Conservation (phyloP, 37 sponge, comb jelly and placozoan species). For the Eunapius fragilis region DNA sequence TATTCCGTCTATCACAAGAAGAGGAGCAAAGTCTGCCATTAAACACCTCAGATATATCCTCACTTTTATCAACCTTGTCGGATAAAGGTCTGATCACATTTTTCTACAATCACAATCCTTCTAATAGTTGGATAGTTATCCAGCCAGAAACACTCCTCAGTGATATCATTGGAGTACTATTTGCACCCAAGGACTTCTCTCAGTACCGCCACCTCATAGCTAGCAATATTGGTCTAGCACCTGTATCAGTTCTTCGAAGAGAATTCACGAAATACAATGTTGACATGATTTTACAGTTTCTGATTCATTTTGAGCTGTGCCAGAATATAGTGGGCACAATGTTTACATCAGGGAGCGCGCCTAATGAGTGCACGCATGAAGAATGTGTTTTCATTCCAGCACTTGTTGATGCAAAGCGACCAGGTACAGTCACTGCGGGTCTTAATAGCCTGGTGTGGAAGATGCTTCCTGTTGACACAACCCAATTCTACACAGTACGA, state of each 20-base stretch:
- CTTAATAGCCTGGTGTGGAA: too few relatives aligned
- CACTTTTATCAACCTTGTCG: background rate
- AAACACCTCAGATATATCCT: background rate
- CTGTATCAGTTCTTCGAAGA: background rate
- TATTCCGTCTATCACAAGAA: background rate
- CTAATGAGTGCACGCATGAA: too few relatives aligned
- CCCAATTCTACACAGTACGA: conserved; percentile 2
- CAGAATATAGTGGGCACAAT: background rate
- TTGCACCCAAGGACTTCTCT: conserved; percentile 19
- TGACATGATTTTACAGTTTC: conserved; percentile 10
- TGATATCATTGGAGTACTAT: conserved; percentile 11
- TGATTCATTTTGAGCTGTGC: conserved; percentile 28
- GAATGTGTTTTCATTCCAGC: conserved; percentile 19
- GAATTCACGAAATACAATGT: conserved; percentile 12
- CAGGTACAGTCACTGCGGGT: too few relatives aligned
- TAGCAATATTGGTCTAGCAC: conserved; percentile 12
- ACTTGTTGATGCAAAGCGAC: background rate
- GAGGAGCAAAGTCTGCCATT: background rate
- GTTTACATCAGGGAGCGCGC: too few relatives aligned
- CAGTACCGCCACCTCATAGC: background rate
- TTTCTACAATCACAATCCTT: background rate
- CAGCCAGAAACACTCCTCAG: conserved; percentile 1
- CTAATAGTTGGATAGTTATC: conserved; percentile 27
- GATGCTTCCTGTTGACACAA: too few relatives aligned
- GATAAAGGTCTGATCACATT: conserved; percentile 1